These are phyloP conservation scores for Garrulus glandarius DNA, from an alignment of 2,797 vertebrate species.

Conservation along the genomic window DNA sequence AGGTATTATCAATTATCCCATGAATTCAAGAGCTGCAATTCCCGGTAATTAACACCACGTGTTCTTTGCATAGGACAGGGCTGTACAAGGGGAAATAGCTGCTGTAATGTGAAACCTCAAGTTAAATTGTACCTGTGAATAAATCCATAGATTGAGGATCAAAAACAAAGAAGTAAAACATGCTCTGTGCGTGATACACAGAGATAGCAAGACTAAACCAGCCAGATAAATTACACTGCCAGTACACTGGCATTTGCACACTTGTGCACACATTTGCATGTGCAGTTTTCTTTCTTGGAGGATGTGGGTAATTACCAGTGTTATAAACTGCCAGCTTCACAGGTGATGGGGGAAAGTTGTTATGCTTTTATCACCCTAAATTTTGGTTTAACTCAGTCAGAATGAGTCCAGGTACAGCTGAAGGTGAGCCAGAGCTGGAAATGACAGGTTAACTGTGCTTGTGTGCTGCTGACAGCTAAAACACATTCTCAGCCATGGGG, in stretches of 20 bases:
- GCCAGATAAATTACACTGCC: background rate
- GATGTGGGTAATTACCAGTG: background rate
- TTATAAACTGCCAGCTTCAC: background rate
- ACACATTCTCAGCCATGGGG: background rate
- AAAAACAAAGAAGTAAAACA: slow-evolving; percentile 10
- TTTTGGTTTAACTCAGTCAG: background rate
- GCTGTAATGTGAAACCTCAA: background rate
- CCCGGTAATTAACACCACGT: background rate
- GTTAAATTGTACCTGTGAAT: slow-evolving; percentile 8
- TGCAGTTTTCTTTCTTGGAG: background rate
- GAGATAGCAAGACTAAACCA: background rate
- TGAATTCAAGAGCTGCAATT: slow-evolving; percentile 28
- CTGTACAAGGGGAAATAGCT: background rate
- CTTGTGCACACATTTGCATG: background rate
- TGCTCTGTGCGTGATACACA: background rate
- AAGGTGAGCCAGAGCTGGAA: background rate
- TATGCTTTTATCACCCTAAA: background rate
- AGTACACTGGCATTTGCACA: background rate
- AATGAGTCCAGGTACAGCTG: background rate
- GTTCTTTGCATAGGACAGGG: background rate
- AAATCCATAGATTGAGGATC: background rate
- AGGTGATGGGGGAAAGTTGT: background rate
- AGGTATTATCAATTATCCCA: slow-evolving; percentile 58
- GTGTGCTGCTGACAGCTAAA: background rate
- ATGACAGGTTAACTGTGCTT: background rate